A percentile compares a stretch with the other conserved stretches of the same genome.
These are phyloP conservation scores for Polydesmus complanatus DNA, from an alignment of 2,888 invertebrate species.

Conservation along the genomic window DNA sequence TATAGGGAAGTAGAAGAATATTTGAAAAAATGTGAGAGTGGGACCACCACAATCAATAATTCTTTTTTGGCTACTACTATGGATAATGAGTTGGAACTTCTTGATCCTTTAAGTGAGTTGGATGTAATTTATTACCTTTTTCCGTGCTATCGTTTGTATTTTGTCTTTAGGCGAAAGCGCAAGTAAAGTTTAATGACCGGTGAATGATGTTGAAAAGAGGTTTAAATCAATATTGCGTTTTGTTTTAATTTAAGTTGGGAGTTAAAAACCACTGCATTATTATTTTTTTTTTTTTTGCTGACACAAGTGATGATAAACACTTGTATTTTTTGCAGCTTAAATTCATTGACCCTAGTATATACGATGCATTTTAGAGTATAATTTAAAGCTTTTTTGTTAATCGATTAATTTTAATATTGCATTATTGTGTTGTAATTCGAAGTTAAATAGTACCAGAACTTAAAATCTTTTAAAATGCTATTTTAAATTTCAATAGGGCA, in stretches of 20 bases:
- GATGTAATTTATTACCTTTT: neutral
- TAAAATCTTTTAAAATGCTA: neutral
- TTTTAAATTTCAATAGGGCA: neutral
- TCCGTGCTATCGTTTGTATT: neutral
- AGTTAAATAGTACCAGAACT: too few relatives aligned
- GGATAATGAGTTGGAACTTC: slow-evolving; percentile 47
- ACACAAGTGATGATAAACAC: neutral
- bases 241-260: too few relatives aligned
- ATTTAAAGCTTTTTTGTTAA: neutral
- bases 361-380: too few relatives aligned
- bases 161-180: neutral
- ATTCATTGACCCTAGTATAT: too few relatives aligned
- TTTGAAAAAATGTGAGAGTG: slow-evolving; percentile 11
- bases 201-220: too few relatives aligned
- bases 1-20: slow-evolving; percentile 16
- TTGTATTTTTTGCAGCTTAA: neutral
- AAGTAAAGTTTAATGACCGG: too few relatives aligned
- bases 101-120: slow-evolving; percentile 47
- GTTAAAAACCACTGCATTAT: too few relatives aligned
- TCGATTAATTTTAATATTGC: slow-evolving; percentile 4
- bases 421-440: neutral
- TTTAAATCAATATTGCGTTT: too few relatives aligned
- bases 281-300: neutral
- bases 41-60: neutral
- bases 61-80: neutral